A percentile compares a stretch with the other conserved stretches of the same genome.
Evolutionary conservation across 92 coral and sea anemone genomes (phyloP).

Genomic region (Zoanthus gigantus): DNA sequence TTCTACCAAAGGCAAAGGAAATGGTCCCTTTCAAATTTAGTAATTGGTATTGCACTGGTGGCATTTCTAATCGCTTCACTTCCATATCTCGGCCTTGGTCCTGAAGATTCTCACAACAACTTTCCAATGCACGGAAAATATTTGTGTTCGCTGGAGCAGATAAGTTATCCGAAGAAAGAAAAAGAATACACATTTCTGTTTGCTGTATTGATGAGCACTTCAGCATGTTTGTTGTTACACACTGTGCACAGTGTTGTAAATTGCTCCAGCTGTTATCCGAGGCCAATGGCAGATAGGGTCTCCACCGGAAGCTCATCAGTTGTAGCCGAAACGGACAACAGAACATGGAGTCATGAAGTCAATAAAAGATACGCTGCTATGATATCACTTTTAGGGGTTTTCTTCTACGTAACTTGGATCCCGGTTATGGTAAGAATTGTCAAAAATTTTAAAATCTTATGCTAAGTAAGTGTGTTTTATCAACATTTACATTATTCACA

Average conservation of each 20-base stretch:
- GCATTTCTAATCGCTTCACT: conserved; percentile 81
- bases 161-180: conserved; percentile 75
- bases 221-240: conserved; percentile 82
- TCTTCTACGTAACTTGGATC: conserved; percentile 80
- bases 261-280: conserved; percentile 59
- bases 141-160: conserved; percentile 75
- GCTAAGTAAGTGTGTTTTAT: neutral
- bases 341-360: neutral
- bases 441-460: neutral
- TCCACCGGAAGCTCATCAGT: neutral
- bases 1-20: conserved; percentile 53
- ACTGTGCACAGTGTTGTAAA: conserved; percentile 76
- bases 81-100: conserved; percentile 89
- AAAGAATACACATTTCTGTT: conserved; percentile 86
- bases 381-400: conserved; percentile 76
- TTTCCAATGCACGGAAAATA: conserved; percentile 19
- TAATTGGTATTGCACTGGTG: conserved; percentile 81
- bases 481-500: neutral
- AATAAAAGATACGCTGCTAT: conserved; percentile 75
- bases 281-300: neutral
- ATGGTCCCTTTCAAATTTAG: conserved; percentile 72
- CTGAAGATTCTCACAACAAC: conserved; percentile 48
- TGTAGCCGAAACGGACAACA: neutral
- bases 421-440: conserved; percentile 81
- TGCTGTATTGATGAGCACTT: conserved; percentile 84